Evolutionary conservation across 2,888 invertebrate genomes (phyloP).

Genomic region (Aphodius granarius): DNA sequence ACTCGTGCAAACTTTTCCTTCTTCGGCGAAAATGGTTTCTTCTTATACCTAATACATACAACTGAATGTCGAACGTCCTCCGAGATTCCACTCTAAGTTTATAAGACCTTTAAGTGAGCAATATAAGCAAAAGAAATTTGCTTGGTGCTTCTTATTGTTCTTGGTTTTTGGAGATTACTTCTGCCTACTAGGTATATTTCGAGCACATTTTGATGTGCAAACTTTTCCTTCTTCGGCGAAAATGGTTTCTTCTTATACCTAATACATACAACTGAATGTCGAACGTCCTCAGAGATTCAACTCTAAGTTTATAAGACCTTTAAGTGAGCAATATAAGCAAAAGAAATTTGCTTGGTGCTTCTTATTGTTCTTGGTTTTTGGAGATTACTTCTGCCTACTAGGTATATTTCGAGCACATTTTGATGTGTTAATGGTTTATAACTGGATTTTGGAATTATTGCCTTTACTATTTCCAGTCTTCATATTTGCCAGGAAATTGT

Average conservation of each 20-base stretch:
- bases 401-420: too few relatives aligned
- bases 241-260: neutral
- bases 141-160: too few relatives aligned
- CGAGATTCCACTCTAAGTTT: neutral
- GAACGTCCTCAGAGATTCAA: neutral
- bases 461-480: too few relatives aligned
- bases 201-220: too few relatives aligned
- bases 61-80: neutral
- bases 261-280: too few relatives aligned
- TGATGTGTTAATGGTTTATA: too few relatives aligned
- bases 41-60: neutral
- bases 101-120: neutral
- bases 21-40: neutral
- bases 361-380: too few relatives aligned
- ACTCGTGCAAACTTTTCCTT: neutral
- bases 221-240: neutral
- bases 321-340: neutral
- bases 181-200: too few relatives aligned
- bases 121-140: neutral
- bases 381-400: too few relatives aligned
- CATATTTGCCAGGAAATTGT: too few relatives aligned
- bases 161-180: too few relatives aligned
- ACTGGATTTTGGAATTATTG: too few relatives aligned
- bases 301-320: neutral
- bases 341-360: neutral